Evolutionary conservation across 2,797 vertebrate genomes (phyloP).

Genomic region (Malacoraja senta): DNA sequence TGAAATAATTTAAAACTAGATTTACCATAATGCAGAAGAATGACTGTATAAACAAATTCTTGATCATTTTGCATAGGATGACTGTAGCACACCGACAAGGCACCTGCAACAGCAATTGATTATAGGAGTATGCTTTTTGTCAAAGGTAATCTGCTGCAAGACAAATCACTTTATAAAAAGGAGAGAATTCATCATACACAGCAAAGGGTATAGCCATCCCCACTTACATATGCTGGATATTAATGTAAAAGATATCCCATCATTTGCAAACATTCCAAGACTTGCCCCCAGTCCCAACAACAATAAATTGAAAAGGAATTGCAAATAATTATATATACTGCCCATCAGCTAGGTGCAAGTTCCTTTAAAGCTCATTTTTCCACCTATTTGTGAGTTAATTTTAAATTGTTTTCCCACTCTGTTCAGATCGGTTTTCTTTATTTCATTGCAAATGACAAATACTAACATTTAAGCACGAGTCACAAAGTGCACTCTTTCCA

Average conservation of each 20-base stretch:
- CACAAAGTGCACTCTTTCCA: neutral
- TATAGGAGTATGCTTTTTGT: neutral
- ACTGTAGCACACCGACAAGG: constrained; percentile 79
- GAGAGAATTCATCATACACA: neutral
- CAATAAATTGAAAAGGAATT: neutral
- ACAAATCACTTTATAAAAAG: neutral
- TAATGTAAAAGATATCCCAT: neutral
- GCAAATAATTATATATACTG: neutral
- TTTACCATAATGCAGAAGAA: constrained; percentile 82
- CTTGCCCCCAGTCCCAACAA: neutral
- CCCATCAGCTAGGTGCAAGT: neutral
- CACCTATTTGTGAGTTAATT: neutral
- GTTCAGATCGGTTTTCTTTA: neutral
- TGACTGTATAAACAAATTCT: constrained; percentile 70
- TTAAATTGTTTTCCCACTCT: neutral
- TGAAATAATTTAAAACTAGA: neutral
- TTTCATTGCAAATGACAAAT: neutral
- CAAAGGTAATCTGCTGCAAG: neutral
- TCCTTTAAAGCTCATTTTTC: neutral
- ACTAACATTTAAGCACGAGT: neutral
- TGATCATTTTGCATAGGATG: constrained; percentile 52
- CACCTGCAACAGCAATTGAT: constrained; percentile 61
- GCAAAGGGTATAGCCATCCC: neutral
- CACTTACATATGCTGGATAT: constrained; percentile 42
- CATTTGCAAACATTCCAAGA: neutral